These are phyloP conservation scores for Phylloscopus trochiloides DNA, from an alignment of 2,113 vertebrate genomes.

Conservation along the genomic window DNA sequence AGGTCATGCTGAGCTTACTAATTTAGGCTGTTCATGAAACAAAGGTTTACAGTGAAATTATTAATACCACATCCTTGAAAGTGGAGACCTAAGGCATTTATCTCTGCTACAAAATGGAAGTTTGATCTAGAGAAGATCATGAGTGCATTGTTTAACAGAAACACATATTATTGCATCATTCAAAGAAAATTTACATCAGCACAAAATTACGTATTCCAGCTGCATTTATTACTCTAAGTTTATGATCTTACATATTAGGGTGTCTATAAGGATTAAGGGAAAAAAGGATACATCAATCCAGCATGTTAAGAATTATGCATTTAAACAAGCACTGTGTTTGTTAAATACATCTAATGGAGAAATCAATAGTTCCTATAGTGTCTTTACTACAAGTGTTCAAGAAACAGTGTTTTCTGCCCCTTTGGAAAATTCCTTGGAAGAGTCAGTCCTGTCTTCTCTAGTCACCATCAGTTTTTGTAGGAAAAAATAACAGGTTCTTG, in stretches of 20 bases:
- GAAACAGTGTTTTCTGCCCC: neutral
- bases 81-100: neutral
- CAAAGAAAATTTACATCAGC: neutral
- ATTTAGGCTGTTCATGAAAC: neutral
- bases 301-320: neutral
- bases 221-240: neutral
- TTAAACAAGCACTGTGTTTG: neutral
- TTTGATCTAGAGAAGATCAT: neutral
- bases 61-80: neutral
- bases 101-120: neutral
- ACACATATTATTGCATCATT: neutral
- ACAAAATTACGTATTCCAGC: neutral
- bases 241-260: neutral
- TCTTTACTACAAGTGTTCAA: neutral
- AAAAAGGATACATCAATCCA: neutral
- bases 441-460: neutral
- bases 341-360: neutral
- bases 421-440: neutral
- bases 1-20: neutral
- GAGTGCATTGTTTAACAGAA: neutral
- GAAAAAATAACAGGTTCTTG: neutral
- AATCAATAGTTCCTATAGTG: neutral
- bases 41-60: neutral
- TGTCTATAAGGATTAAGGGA: neutral
- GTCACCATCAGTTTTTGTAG: neutral